Conservation (phyloP, 2,888 invertebrate species). For the Parnassius mnemosyne region DNA sequence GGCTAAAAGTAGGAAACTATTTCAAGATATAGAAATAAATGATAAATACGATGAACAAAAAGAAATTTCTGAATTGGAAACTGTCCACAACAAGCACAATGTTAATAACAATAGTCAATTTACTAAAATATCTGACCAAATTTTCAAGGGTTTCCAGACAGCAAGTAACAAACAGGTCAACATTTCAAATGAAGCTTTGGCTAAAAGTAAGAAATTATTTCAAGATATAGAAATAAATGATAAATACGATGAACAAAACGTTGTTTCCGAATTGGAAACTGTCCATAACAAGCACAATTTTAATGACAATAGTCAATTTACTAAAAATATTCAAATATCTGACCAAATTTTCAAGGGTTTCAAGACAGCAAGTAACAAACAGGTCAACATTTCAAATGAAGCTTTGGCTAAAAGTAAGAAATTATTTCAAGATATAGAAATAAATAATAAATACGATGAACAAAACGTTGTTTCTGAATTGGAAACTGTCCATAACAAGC, state of each 20-base stretch:
- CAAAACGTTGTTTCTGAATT: neutral
- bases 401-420: conserved; percentile 36
- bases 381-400: conserved; percentile 42
- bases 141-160: conserved; percentile 42
- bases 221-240: conserved; percentile 33
- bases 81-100: neutral
- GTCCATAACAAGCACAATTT: neutral
- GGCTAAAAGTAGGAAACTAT: neutral
- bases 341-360: conserved; percentile 43
- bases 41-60: neutral
- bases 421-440: neutral
- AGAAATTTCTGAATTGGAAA: neutral
- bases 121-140: neutral
- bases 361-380: conserved; percentile 46
- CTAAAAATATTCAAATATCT: conserved; percentile 40
- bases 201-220: conserved; percentile 49
- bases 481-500: neutral
- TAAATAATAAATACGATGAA: neutral
- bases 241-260: neutral
- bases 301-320: conserved; percentile 34
- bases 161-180: conserved; percentile 44
- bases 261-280: neutral
- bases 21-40: neutral
- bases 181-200: conserved; percentile 46
- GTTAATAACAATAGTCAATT: too few species aligned